phyloP scores from a whole-genome alignment of 2,113 vertebrate species.

The Tupaia chinensis region DNA sequence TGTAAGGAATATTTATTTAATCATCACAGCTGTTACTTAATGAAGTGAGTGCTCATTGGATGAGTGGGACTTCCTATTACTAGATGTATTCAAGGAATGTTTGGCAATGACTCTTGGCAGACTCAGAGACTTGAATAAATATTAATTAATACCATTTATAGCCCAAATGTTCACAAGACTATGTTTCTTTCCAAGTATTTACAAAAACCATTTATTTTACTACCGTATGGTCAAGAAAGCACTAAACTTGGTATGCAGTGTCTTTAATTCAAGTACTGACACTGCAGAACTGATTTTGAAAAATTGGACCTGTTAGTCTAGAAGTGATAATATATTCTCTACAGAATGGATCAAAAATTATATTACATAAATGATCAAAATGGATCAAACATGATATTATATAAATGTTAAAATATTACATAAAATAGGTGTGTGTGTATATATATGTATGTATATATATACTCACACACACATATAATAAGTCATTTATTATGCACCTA shows the following conservation, averaged over 20 bases:
- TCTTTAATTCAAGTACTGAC: neutral
- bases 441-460: too few species aligned
- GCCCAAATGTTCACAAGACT: neutral
- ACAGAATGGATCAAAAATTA: neutral
- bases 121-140: conserved; percentile 7
- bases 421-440: neutral
- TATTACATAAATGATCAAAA: neutral
- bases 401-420: neutral
- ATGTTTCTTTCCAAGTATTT: neutral
- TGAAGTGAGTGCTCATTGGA: neutral
- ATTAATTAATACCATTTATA: neutral
- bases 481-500: neutral
- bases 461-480: neutral
- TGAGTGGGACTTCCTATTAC: neutral
- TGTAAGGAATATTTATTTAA: conserved; percentile 36
- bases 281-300: conserved; percentile 2
- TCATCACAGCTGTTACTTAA: neutral
- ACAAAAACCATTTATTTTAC: neutral
- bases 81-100: neutral
- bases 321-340: neutral
- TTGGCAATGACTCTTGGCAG: neutral
- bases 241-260: neutral
- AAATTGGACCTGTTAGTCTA: neutral
- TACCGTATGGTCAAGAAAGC: neutral
- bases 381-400: neutral